These are phyloP conservation scores for Stercorarius parasiticus DNA, from an alignment of 2,113 vertebrate genomes.

Conservation along the genomic window DNA sequence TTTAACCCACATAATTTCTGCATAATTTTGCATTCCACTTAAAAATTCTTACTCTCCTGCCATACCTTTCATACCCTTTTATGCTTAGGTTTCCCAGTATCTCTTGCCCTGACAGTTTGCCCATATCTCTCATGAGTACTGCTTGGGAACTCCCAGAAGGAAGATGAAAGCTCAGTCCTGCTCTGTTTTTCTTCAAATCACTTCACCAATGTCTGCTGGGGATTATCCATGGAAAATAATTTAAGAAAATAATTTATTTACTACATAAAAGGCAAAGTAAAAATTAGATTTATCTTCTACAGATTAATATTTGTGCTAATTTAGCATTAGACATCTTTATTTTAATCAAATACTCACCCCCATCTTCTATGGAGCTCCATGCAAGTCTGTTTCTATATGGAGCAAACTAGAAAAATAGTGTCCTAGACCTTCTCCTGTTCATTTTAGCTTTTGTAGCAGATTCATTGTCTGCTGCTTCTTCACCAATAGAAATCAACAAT, in stretches of 20 bases:
- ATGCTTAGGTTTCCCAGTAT: constrained; percentile 34
- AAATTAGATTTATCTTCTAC: not conserved
- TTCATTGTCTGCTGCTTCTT: not conserved
- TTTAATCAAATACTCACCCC: not conserved
- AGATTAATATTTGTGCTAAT: not conserved
- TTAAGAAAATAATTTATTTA: constrained; percentile 31
- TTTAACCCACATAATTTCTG: constrained; percentile 57
- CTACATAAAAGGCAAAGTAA: not conserved
- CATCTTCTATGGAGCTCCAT: not conserved
- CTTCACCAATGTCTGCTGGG: not conserved
- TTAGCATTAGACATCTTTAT: not conserved
- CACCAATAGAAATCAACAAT: not conserved
- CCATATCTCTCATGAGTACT: constrained; percentile 9
- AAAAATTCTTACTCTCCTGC: constrained; percentile 58
- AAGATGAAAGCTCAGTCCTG: constrained; percentile 64
- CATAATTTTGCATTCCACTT: constrained; percentile 59
- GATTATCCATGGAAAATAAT: constrained; percentile 53
- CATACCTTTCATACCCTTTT: constrained; percentile 51
- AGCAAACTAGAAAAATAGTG: not conserved
- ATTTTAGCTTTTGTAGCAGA: not conserved
- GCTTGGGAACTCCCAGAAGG: not conserved
- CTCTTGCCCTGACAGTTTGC: constrained; percentile 29
- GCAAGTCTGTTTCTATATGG: not conserved
- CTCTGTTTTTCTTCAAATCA: constrained; percentile 24
- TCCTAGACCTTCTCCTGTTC: not conserved